These are phyloP conservation scores for Anastrepha obliqua DNA, from an alignment of 1,140 invertebrate genomes.

Conservation along the genomic window DNA sequence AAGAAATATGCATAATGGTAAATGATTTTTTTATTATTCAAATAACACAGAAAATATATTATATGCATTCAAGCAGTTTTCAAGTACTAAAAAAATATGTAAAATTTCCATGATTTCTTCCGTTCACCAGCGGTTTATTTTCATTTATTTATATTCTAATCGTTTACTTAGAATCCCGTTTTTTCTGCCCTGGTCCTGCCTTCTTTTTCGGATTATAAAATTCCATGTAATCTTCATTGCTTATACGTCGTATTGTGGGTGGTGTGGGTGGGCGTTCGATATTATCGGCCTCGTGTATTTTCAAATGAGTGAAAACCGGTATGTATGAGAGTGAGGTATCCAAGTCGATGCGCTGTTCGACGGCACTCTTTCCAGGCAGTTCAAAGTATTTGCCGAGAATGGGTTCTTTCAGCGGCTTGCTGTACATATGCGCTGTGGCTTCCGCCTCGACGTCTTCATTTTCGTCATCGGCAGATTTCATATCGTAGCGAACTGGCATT, in stretches of 20 bases:
- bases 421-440: slow-evolving; percentile 67
- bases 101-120: neutral
- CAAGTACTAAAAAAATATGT: neutral
- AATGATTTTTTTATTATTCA: slow-evolving; percentile 5
- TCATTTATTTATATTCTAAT: neutral
- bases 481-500: neutral
- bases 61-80: neutral
- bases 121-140: neutral
- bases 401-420: slow-evolving; percentile 73
- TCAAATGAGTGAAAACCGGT: slow-evolving; percentile 77
- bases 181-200: neutral
- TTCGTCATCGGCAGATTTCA: neutral
- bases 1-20: slow-evolving; percentile 4
- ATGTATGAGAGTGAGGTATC: slow-evolving; percentile 77
- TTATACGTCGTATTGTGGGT: slow-evolving; percentile 72
- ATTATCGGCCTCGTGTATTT: slow-evolving; percentile 74
- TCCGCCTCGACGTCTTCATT: slow-evolving; percentile 24
- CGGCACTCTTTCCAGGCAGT: slow-evolving; percentile 71
- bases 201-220: slow-evolving; percentile 51
- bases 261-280: slow-evolving; percentile 75
- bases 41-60: neutral
- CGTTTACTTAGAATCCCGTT: neutral
- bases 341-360: slow-evolving; percentile 72
- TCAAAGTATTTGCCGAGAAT: slow-evolving; percentile 75
- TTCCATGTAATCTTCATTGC: slow-evolving; percentile 63